Evolutionary conservation across 2,797 vertebrate genomes (phyloP).

Genomic region (Lacerta viridis): DNA sequence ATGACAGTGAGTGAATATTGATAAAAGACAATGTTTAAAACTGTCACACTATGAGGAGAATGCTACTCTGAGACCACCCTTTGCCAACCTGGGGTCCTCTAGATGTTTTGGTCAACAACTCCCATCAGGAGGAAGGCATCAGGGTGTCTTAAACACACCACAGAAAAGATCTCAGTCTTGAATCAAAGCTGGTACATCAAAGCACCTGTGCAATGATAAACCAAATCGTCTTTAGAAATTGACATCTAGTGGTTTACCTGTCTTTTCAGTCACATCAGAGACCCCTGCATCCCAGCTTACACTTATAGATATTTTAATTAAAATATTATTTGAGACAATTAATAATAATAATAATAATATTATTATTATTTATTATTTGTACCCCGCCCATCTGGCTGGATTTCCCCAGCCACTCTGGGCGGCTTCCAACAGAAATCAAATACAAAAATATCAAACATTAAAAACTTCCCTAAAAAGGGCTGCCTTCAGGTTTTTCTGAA

Average conservation of each 20-base stretch:
- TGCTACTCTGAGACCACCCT: too few species aligned
- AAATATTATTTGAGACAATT: slow-evolving; percentile 65
- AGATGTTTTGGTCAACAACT: too few species aligned
- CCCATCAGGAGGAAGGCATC: too few species aligned
- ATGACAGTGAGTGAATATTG: neutral
- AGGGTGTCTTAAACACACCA: neutral
- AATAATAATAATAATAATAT: too few species aligned
- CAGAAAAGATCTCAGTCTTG: neutral
- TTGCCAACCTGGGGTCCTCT: too few species aligned
- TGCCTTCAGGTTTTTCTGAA: too few species aligned
- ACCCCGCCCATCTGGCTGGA: too few species aligned
- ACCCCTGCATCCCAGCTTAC: slow-evolving; percentile 53
- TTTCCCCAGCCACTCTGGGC: too few species aligned
- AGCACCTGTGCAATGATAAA: slow-evolving; percentile 46
- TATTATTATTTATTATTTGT: too few species aligned
- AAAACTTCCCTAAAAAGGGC: too few species aligned
- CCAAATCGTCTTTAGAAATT: slow-evolving; percentile 52
- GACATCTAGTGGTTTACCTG: slow-evolving; percentile 28
- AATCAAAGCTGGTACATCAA: slow-evolving; percentile 38
- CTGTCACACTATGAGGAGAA: slow-evolving; percentile 8
- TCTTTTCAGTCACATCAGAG: slow-evolving; percentile 58
- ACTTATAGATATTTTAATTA: slow-evolving; percentile 69
- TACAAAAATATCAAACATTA: too few species aligned
- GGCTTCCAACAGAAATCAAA: too few species aligned
- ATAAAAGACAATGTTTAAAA: neutral